Base-by-base conservation (phyloP, 2,113 vertebrate genomes). In the Heliornis fulica region DNA sequence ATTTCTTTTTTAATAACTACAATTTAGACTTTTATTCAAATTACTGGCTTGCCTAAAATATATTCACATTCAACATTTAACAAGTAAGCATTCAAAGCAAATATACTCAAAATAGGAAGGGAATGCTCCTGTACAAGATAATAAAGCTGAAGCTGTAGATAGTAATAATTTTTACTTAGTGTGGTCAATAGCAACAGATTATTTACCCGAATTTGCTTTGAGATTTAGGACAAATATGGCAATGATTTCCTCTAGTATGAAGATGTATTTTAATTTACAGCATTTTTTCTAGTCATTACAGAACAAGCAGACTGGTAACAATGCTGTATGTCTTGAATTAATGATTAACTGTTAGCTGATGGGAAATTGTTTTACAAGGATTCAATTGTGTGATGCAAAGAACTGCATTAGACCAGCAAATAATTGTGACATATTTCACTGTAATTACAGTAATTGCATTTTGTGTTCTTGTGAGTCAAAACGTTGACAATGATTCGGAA, bases 391-490 rank as follows among this genome's bases (percentile, higher is more conserved):
- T 36, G 34, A 60, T 25, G n/a, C 22, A 53, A 79, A 80, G 60
- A 76, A 45, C 41, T 89, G 57, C 21, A 31, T 50, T 50, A 61
- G 65, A 53, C 46, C n/a, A 53, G 15, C 26, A 95, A 93, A 80
- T 79, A 91, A 76, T 34, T 50, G 23, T 85, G 76, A 22, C 25
- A 14, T 76, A 32, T 85, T 91, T 91, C 65, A 85, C 45, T 91
- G 22, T 53, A 89, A 82, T 94, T 64, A n/a, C 41, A 87, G 10
- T 85, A 68, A 87, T 12, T 72, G 19, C 5, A 5, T n/a, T 90
- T 82, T 94, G 53, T 87, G 57, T 87, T 81, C 87, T 85, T 60
- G 10, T 60, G 74, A 95, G 87, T 93, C 89, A 91, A 92, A 96
- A 82, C 45, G 79, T 17, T 87, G 84, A 77, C 70, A 91, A 60